phyloP scores from a whole-genome alignment of 1,140 invertebrate genomes.

The Caenorhabditis remanei region DNA sequence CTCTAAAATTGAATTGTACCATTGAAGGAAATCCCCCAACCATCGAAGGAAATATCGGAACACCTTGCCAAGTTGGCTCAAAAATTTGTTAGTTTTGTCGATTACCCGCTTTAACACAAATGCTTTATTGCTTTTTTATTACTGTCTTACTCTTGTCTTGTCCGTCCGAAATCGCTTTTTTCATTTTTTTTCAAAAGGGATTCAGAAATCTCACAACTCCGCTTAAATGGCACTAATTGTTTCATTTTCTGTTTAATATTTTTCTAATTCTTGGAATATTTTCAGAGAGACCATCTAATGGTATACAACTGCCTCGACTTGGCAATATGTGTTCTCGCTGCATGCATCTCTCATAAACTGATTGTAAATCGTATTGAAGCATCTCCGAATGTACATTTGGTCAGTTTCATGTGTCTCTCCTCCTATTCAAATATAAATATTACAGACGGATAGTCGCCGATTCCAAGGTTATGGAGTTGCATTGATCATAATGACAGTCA shows the following conservation, averaged over 20 bases:
- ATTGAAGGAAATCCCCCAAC: slow-evolving; percentile 36
- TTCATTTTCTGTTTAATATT: background rate
- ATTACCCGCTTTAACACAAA: background rate
- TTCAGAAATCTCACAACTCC: background rate
- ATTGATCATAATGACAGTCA: slow-evolving; percentile 1
- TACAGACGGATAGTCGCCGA: slow-evolving; percentile 29
- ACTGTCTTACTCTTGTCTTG: background rate
- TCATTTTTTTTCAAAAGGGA: background rate
- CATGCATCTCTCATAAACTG: slow-evolving; percentile 21
- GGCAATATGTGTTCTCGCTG: slow-evolving; percentile 27
- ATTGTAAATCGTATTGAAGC: slow-evolving; percentile 31
- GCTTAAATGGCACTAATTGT: background rate
- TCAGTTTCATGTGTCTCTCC: slow-evolving; percentile 1
- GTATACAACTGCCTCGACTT: slow-evolving; percentile 32
- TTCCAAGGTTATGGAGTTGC: slow-evolving; percentile 29
- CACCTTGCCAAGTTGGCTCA: slow-evolving; percentile 43
- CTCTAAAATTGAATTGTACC: background rate
- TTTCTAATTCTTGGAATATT: background rate
- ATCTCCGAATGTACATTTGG: slow-evolving; percentile 44
- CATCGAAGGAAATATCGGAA: slow-evolving; percentile 36
- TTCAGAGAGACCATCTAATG: slow-evolving; percentile 36
- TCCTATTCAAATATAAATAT: background rate
- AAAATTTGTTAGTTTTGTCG: slow-evolving; percentile 42
- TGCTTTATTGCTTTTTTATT: background rate
- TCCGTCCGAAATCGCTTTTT: slow-evolving; percentile 2